A percentile compares a stretch with the other conserved stretches of the same genome.
These are phyloP conservation scores for Caenorhabditis imperialis DNA, from an alignment of 2,888 invertebrate genomes.

Conservation along the genomic window DNA sequence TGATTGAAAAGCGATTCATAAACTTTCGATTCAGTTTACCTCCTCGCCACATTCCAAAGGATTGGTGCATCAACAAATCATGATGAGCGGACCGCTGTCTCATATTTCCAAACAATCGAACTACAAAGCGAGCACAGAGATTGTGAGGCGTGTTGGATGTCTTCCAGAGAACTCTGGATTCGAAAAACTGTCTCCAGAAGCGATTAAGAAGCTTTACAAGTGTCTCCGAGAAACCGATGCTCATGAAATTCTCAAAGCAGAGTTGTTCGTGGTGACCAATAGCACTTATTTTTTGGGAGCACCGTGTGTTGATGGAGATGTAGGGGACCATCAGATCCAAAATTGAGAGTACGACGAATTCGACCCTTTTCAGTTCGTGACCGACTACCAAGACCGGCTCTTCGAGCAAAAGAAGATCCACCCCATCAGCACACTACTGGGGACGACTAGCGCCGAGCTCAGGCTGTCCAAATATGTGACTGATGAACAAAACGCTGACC, in stretches of 20 bases:
- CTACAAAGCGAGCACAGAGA: slow-evolving; percentile 16
- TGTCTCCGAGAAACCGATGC: slow-evolving; percentile 21
- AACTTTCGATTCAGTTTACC: slow-evolving; percentile 13
- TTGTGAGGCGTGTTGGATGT: slow-evolving; percentile 19
- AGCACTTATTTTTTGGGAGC: slow-evolving; percentile 21
- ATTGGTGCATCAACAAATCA: slow-evolving; percentile 35
- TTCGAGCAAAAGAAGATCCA: neutral
- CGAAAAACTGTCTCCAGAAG: neutral
- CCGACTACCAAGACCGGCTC: slow-evolving; percentile 15
- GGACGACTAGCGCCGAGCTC: slow-evolving; percentile 29
- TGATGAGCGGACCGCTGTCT: slow-evolving; percentile 32
- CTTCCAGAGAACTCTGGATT: slow-evolving; percentile 7
- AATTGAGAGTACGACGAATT: too few relatives aligned
- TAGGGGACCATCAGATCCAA: too few relatives aligned
- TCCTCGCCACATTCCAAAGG: slow-evolving; percentile 26
- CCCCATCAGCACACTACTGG: slow-evolving; percentile 33
- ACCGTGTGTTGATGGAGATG: slow-evolving; percentile 29
- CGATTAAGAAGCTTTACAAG: slow-evolving; percentile 2
- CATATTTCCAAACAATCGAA: slow-evolving; percentile 13
- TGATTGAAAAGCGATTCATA: neutral
- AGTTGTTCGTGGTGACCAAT: slow-evolving; percentile 10
- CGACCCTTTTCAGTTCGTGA: slow-evolving; percentile 10
- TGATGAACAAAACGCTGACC: neutral
- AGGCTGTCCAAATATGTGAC: slow-evolving; percentile 21
- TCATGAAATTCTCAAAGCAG: slow-evolving; percentile 5